A percentile compares a stretch with the other conserved stretches of the same genome.
phyloP scores from a whole-genome alignment of 2,113 vertebrate species.

The human (Homo sapiens) region DNA sequence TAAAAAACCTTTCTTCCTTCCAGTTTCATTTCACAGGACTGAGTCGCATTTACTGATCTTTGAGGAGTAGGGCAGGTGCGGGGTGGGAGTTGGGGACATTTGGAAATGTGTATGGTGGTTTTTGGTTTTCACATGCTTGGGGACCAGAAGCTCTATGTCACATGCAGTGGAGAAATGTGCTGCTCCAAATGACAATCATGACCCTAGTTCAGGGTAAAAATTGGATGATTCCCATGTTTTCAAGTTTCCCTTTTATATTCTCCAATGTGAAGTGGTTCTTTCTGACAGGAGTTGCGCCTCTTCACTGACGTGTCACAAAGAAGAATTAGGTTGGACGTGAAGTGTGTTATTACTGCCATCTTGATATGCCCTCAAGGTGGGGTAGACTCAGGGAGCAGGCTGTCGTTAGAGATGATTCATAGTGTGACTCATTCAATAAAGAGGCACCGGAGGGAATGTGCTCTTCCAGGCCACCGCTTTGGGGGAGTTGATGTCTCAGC shows the following conservation, averaged over 20 bases:
- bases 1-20: not conserved
- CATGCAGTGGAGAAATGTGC: not conserved
- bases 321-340: conserved; percentile 8
- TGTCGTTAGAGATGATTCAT: conserved; percentile 57
- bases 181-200: not conserved
- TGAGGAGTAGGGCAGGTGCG: too few relatives aligned
- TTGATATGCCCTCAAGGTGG: conserved; percentile 62
- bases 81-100: not conserved
- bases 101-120: not conserved
- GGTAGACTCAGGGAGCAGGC: not conserved
- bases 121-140: not conserved
- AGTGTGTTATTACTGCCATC: conserved; percentile 63
- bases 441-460: not conserved
- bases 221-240: not conserved
- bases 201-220: not conserved
- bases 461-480: not conserved
- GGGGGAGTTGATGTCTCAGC: not conserved
- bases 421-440: conserved; percentile 56
- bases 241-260: not conserved
- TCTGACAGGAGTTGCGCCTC: not conserved
- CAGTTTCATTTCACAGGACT: not conserved
- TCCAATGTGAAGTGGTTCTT: not conserved
- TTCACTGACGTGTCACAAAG: not conserved
- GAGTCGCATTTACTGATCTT: not conserved
- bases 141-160: not conserved